Evolutionary conservation across 2,888 invertebrate genomes (phyloP).

Genomic region (Amblyjoppa fuscipennis): DNA sequence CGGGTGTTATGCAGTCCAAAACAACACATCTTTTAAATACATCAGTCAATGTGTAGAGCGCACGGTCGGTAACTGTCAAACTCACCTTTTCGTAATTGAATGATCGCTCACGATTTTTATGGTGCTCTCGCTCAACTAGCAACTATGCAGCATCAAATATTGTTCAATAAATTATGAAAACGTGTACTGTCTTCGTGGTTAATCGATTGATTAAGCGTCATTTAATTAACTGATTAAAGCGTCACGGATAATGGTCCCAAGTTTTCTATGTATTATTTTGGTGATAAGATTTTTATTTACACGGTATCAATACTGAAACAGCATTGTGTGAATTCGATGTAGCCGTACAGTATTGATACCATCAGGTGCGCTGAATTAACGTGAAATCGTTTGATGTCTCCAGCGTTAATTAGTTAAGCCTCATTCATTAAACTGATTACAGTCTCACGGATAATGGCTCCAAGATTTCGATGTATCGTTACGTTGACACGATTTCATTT

Average conservation of each 20-base stretch:
- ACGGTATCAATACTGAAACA: background rate
- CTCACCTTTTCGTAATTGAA: conserved; percentile 2
- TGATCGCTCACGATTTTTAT: conserved; percentile 14
- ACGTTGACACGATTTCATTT: too few species aligned
- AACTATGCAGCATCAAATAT: background rate
- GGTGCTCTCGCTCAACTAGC: conserved; percentile 6
- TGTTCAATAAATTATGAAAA: background rate
- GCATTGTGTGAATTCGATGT: background rate
- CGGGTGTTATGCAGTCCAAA: background rate
- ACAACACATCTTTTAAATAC: background rate
- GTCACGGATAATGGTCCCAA: too few species aligned
- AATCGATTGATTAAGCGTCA: background rate
- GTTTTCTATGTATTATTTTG: background rate
- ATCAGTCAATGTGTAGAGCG: background rate
- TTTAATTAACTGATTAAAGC: background rate
- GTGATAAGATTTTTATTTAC: background rate
- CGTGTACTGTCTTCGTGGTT: background rate
- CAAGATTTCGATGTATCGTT: too few species aligned
- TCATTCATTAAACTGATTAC: too few species aligned
- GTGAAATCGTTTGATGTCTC: background rate
- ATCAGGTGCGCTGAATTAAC: conserved; percentile 27
- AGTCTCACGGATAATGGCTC: too few species aligned
- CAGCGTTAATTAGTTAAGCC: too few species aligned
- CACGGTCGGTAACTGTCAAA: background rate
- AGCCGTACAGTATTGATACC: background rate